A percentile compares a stretch with the other conserved stretches of the same genome.
phyloP scores from a whole-genome alignment of 2,888 invertebrate genomes.

The Campopleginae sp. region DNA sequence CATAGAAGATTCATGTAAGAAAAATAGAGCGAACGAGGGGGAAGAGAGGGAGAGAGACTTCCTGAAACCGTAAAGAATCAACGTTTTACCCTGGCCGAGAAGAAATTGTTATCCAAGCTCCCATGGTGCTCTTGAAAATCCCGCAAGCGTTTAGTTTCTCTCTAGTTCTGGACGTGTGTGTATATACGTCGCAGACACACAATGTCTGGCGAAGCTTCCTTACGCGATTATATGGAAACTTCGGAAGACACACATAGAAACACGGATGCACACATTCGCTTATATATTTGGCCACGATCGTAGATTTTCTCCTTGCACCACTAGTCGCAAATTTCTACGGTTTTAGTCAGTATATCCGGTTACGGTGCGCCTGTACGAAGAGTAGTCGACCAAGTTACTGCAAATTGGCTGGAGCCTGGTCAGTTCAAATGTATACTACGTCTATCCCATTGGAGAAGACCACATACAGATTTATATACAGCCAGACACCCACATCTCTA shows the following conservation, averaged over 20 bases:
- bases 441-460: slow-evolving; percentile 20
- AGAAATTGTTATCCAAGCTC: slow-evolving; percentile 67
- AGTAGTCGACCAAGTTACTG: slow-evolving; percentile 76
- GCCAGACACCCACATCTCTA: not conserved
- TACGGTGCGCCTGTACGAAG: slow-evolving; percentile 51
- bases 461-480: slow-evolving; percentile 31
- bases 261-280: not conserved
- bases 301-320: slow-evolving; percentile 62
- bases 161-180: slow-evolving; percentile 5
- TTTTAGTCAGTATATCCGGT: slow-evolving; percentile 64
- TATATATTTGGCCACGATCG: slow-evolving; percentile 40
- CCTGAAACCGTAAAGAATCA: slow-evolving; percentile 66
- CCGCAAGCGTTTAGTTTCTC: slow-evolving; percentile 56
- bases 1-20: slow-evolving; percentile 8
- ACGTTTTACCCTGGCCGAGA: slow-evolving; percentile 64
- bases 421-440: slow-evolving; percentile 58
- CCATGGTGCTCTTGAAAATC: slow-evolving; percentile 65
- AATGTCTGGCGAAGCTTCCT: slow-evolving; percentile 20
- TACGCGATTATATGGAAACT: slow-evolving; percentile 36
- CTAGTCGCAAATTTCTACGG: slow-evolving; percentile 64
- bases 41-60: slow-evolving; percentile 54
- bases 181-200: slow-evolving; percentile 24
- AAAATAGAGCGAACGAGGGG: slow-evolving; percentile 34
- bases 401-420: slow-evolving; percentile 76
- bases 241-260: not conserved